Evolutionary conservation across 2,888 invertebrate species (phyloP).

Genomic region (Heterodera filipjevi): DNA sequence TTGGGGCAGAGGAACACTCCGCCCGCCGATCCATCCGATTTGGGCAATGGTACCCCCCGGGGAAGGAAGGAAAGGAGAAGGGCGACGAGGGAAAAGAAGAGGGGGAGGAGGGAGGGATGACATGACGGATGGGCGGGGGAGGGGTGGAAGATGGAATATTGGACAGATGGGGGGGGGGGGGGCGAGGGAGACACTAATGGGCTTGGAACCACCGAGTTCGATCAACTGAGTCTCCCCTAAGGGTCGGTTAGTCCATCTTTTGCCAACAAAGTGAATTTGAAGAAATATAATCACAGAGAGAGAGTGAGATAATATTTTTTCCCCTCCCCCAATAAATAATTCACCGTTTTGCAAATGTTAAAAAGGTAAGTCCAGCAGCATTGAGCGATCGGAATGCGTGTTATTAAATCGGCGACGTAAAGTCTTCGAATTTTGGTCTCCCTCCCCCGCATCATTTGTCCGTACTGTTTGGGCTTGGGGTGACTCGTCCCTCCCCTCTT

Average conservation of each 20-base stretch:
- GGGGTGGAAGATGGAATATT: neutral
- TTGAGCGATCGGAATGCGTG: neutral
- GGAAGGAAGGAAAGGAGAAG: neutral
- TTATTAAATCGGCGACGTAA: neutral
- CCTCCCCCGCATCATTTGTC: neutral
- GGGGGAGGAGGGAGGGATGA: neutral
- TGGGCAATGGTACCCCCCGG: slow-evolving; percentile 5
- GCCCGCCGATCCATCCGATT: neutral
- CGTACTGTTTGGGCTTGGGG: slow-evolving; percentile 2
- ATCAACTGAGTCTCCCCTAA: neutral
- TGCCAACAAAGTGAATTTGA: neutral
- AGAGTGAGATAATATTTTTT: neutral
- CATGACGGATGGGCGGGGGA: neutral
- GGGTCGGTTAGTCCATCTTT: too few relatives aligned
- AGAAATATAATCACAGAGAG: neutral
- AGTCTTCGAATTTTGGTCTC: neutral
- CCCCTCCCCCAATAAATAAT: neutral
- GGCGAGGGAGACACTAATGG: too few relatives aligned
- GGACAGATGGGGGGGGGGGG: neutral
- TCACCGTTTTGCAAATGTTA: neutral
- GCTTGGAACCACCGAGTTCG: neutral
- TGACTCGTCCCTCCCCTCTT: neutral
- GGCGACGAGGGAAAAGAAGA: neutral
- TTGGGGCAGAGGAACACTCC: neutral
- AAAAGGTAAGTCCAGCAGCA: neutral